phyloP scores from a whole-genome alignment of 2,888 invertebrate genomes.

The Scaptomyza flava region DNA sequence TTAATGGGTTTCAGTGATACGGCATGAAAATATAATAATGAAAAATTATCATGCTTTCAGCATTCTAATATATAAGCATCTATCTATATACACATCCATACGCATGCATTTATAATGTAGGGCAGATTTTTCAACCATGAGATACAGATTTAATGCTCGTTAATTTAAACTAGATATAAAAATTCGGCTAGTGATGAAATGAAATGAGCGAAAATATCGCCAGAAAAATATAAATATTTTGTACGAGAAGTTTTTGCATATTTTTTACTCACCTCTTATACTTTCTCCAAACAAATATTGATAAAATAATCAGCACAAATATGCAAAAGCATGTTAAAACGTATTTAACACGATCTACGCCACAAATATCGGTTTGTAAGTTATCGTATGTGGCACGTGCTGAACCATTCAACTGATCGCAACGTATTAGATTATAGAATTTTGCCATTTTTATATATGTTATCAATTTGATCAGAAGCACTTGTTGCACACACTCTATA shows the following conservation, averaged over 20 bases:
- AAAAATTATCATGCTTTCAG: slow-evolving; percentile 10
- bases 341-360: slow-evolving; percentile 67
- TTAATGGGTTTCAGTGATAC: slow-evolving; percentile 12
- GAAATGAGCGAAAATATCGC: background rate
- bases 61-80: background rate
- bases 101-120: background rate
- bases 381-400: slow-evolving; percentile 58
- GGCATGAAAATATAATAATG: slow-evolving; percentile 20
- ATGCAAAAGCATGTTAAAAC: slow-evolving; percentile 54
- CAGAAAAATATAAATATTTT: too few species aligned
- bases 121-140: slow-evolving; percentile 31
- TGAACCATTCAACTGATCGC: slow-evolving; percentile 61
- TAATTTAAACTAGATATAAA: background rate
- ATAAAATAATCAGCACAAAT: slow-evolving; percentile 54
- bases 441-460: slow-evolving; percentile 51
- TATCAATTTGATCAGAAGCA: slow-evolving; percentile 7
- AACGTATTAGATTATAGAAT: slow-evolving; percentile 59
- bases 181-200: background rate
- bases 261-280: slow-evolving; percentile 63
- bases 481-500: background rate
- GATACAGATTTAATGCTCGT: slow-evolving; percentile 27
- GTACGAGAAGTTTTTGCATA: background rate
- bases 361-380: slow-evolving; percentile 77
- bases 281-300: slow-evolving; percentile 61
- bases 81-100: background rate